A percentile compares a stretch with the other conserved stretches of the same genome.
Conservation (phyloP, 92 coral and sea anemone species). For the Epizoanthus fatuus region DNA sequence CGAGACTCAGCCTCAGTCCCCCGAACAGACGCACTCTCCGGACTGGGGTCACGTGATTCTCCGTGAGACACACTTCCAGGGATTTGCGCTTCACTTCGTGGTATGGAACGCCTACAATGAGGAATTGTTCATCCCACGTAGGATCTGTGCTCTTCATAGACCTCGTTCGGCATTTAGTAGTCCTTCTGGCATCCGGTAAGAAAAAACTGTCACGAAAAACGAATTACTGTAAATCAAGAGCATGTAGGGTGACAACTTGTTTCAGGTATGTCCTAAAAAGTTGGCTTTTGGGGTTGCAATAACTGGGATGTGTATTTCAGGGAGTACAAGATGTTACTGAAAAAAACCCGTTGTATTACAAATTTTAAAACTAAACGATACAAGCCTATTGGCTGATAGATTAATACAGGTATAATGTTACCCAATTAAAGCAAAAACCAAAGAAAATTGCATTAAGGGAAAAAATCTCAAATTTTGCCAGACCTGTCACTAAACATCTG, state of each 20-base stretch:
- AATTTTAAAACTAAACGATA: no score
- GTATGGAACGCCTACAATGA: constrained; percentile 85
- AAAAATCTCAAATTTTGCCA: no score
- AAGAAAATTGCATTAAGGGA: no score
- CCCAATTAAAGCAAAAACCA: no score
- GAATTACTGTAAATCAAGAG: not conserved
- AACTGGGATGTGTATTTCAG: no score
- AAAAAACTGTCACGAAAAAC: constrained; percentile 74
- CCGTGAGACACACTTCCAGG: constrained; percentile 85
- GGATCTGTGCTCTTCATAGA: constrained; percentile 87
- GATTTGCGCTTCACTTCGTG: constrained; percentile 83
- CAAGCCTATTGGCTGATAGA: no score
- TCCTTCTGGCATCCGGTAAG: constrained; percentile 86
- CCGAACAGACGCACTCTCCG: constrained; percentile 82
- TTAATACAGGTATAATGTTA: no score
- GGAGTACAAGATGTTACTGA: no score
- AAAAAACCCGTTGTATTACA: no score
- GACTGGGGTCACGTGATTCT: constrained; percentile 67
- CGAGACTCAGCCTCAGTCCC: constrained; percentile 86
- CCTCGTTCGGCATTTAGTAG: constrained; percentile 88
- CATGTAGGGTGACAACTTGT: no score
- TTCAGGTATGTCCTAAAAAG: not conserved
- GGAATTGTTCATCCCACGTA: constrained; percentile 91
- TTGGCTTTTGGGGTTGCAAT: no score
- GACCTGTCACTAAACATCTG: no score